Evolutionary conservation across 2,113 vertebrate genomes (phyloP), one percentile per base, ranked within the genome.

Genomic region (Perca fluviatilis): DNA sequence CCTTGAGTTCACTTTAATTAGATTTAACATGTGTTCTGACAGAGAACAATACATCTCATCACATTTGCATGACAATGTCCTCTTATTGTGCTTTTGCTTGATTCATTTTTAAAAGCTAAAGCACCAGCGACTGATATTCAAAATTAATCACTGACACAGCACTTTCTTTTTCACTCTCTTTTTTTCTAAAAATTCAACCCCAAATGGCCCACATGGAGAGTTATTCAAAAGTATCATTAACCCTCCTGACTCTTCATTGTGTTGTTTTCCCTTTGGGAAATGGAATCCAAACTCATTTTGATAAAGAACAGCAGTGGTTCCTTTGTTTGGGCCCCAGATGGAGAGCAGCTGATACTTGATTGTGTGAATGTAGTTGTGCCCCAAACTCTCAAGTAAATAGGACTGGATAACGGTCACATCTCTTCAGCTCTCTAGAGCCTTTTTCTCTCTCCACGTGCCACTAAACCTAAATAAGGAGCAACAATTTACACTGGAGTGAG

Each of bases 211-310:
- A 63, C 88, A 85, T 93, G 93, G 93, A 91, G 92, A 91, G 93
- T 95, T 96, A 96, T 96, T 96, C 96, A 95, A 93, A 83, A 91
- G 91, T 91, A 93, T 96, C 94, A 96, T 97, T 97, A 97, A 94
- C 94, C 95, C 92, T 85, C 90, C 86, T 95, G 93, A 92, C 92
- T 94, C 89, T 91, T 91, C 91, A 87, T 95, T 90, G 90, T 95
- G 90, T 90, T 93, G 94, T 89, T 90, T 95, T 94, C 94, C 94
- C 92, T 86, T 46, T 91, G 93, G 92, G 90, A 94, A 96, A 94
- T 93, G 87, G 88, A 96, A 94, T 87, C 83, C 14, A 1, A 23
- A 70, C 78, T 83, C 84, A 69, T 84, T 94, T 80, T 88, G 81
- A 88, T 95, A 87, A 95, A 80, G 88, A 95, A 93, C 94, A 90